phyloP scores from a whole-genome alignment of 2,888 invertebrate genomes.

The Thereva unica region DNA sequence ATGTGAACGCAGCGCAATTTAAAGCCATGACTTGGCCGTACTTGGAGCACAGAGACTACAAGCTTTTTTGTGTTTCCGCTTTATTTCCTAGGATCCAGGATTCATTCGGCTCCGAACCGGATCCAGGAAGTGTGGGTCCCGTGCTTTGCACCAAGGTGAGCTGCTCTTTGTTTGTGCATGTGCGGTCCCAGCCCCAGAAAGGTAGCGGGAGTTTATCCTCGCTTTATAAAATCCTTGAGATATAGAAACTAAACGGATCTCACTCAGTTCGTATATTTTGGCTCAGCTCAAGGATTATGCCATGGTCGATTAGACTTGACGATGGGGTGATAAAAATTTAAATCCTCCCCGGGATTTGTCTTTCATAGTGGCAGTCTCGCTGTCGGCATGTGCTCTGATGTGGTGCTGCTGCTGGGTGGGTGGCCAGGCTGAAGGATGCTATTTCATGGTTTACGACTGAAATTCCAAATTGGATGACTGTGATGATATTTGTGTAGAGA shows the following conservation, averaged over 20 bases:
- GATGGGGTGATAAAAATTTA: constrained; percentile 40
- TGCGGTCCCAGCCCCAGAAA: background rate
- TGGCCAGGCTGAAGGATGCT: constrained; percentile 15
- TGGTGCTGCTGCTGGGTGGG: background rate
- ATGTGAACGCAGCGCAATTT: constrained; percentile 16
- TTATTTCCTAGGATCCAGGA: constrained; percentile 2
- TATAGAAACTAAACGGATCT: constrained; percentile 28
- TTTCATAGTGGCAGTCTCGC: constrained; percentile 16
- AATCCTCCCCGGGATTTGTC: constrained; percentile 35
- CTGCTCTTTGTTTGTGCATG: background rate
- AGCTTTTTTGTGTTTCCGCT: background rate
- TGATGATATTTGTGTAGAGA: constrained; percentile 37
- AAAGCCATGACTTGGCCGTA: constrained; percentile 21
- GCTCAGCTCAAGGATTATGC: constrained; percentile 24
- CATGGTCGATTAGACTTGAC: constrained; percentile 38
- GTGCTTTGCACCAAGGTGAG: constrained; percentile 3
- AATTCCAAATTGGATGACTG: constrained; percentile 40
- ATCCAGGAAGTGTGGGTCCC: background rate
- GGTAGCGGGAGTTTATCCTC: background rate
- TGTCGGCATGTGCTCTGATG: background rate
- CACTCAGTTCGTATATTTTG: constrained; percentile 2
- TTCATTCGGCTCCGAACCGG: too few species aligned
- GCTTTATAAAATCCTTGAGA: constrained; percentile 26
- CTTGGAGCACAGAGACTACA: background rate
- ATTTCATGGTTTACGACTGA: constrained; percentile 39